A percentile compares a stretch with the other conserved stretches of the same genome.
Conservation (phyloP, 2,888 invertebrate species). For the Antheraea yamamai region DNA sequence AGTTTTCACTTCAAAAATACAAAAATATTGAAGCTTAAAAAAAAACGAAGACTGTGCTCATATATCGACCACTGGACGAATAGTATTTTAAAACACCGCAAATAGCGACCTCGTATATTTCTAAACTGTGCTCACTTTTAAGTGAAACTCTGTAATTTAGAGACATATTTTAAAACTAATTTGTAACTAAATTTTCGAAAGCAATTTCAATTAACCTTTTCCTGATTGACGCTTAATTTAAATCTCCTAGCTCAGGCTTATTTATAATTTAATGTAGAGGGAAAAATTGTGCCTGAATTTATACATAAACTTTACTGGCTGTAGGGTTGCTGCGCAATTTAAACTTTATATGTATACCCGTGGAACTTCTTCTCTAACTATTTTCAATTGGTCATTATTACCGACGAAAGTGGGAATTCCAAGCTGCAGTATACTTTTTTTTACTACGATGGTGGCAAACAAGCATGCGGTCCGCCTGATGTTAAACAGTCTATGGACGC, state of each 20-base stretch:
- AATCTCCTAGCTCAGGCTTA: conserved; percentile 18
- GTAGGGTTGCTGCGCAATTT: conserved; percentile 11
- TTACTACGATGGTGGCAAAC: no score
- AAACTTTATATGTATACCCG: background rate
- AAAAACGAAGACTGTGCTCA: no score
- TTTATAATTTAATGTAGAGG: conserved; percentile 26
- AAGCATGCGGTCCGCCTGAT: no score
- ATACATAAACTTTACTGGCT: conserved; percentile 17
- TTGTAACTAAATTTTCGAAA: background rate
- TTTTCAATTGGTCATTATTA: background rate
- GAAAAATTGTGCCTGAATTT: conserved; percentile 32
- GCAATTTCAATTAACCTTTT: background rate
- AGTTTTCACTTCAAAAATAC: no score
- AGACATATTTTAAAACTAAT: background rate
- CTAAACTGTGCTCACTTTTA: background rate
- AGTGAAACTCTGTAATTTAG: background rate
- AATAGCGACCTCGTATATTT: background rate
- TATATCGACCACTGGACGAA: no score
- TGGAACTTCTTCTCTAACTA: background rate
- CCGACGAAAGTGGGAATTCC: background rate
- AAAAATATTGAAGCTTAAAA: no score
- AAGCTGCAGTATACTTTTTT: no score
- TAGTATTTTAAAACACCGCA: background rate
- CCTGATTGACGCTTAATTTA: conserved; percentile 11
- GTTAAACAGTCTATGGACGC: no score